These are phyloP conservation scores for Pangasius krempfi DNA, from an alignment of 2,797 vertebrate genomes.

Conservation along the genomic window DNA sequence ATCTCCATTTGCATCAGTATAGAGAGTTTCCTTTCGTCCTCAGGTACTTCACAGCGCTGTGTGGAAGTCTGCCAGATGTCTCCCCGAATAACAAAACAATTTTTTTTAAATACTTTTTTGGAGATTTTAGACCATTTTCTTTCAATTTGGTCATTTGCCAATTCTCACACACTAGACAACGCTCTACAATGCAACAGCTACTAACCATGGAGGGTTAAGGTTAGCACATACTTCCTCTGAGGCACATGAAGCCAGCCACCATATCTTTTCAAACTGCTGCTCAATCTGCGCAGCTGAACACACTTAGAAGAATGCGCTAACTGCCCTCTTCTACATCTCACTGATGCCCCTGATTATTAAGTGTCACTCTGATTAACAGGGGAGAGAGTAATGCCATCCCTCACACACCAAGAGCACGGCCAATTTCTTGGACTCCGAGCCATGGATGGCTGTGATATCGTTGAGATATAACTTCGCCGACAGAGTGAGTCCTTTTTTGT, in stretches of 20 bases:
- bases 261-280: neutral
- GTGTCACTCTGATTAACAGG: neutral
- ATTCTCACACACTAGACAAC: neutral
- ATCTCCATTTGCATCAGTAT: neutral
- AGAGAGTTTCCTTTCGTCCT: neutral
- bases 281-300: neutral
- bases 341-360: neutral
- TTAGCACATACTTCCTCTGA: neutral
- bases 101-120: neutral
- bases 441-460: neutral
- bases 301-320: neutral
- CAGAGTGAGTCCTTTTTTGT: neutral
- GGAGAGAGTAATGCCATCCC: neutral
- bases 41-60: constrained; percentile 15
- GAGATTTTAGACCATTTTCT: neutral
- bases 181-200: neutral
- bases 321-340: neutral
- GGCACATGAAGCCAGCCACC: neutral
- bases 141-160: neutral
- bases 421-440: neutral
- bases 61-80: constrained; percentile 23
- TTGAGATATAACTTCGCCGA: neutral
- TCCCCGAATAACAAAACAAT: neutral
- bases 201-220: neutral
- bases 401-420: neutral